Evolutionary conservation across 2,888 invertebrate genomes (phyloP).

Genomic region (Caenorhabditis auriculariae): DNA sequence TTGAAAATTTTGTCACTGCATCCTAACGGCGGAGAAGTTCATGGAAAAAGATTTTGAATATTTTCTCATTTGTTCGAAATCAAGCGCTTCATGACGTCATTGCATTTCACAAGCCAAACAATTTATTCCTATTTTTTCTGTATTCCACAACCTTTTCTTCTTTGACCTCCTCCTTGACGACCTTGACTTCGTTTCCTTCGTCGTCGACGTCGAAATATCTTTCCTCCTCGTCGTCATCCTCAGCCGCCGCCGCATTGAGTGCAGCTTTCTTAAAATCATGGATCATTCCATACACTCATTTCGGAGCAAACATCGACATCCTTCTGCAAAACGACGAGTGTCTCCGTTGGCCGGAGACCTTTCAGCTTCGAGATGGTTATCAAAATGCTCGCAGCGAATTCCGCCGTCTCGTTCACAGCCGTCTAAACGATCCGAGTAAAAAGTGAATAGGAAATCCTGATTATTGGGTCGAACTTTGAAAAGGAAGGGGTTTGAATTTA

Average conservation of each 20-base stretch:
- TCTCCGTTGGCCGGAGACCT: constrained; percentile 69
- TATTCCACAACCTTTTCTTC: too few species aligned
- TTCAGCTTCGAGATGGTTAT: constrained; percentile 68
- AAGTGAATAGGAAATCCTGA: too few species aligned
- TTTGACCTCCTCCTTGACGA: constrained; percentile 1
- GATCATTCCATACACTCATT: too few species aligned
- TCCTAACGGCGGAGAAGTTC: too few species aligned
- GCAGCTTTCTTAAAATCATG: constrained; percentile 21
- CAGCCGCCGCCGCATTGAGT: constrained; percentile 8
- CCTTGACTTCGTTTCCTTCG: constrained; percentile 17
- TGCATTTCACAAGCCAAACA: too few species aligned
- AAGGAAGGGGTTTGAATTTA: constrained; percentile 12
- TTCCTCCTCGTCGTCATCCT: constrained; percentile 65
- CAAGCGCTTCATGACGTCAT: too few species aligned
- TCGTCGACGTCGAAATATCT: constrained; percentile 59
- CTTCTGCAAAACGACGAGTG: constrained; percentile 68
- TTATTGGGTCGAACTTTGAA: too few species aligned
- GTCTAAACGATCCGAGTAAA: too few species aligned
- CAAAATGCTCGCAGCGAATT: constrained; percentile 80
- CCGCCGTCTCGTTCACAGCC: constrained; percentile 73
- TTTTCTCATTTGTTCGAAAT: too few species aligned
- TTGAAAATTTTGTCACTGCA: too few species aligned
- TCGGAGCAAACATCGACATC: constrained; percentile 30
- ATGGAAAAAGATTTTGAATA: too few species aligned
- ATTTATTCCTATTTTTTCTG: not conserved